Conservation (phyloP, 2,113 vertebrate genomes). For the Muntiacus muntjak region DNA sequence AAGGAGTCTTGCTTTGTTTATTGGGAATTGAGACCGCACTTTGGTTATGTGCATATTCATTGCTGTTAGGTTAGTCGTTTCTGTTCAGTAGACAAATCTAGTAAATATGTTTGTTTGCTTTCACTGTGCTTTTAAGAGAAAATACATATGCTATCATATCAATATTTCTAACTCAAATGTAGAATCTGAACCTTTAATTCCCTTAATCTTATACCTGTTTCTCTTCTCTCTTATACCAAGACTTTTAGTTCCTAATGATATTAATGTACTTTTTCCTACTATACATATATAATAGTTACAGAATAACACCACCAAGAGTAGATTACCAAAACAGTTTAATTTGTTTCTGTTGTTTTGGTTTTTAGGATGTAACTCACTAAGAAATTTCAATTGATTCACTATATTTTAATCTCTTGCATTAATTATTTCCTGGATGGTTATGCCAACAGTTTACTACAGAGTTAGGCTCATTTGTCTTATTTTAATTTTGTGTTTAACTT, state of each 20-base stretch:
- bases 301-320: background rate
- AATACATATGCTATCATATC: background rate
- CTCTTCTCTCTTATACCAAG: background rate
- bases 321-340: background rate
- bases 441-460: background rate
- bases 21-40: background rate
- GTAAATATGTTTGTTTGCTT: background rate
- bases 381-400: background rate
- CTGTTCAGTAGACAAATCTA: background rate
- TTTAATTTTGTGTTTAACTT: constrained; percentile 11
- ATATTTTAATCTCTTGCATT: background rate
- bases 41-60: background rate
- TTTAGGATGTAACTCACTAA: background rate
- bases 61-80: background rate
- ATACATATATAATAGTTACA: background rate
- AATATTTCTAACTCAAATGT: background rate
- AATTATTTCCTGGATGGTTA: constrained; percentile 18
- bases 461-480: constrained; percentile 25
- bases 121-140: background rate
- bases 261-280: background rate
- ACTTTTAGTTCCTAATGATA: background rate
- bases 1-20: background rate
- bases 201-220: background rate
- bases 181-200: background rate
- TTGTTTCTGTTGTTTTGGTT: background rate